phyloP scores from a whole-genome alignment of 92 coral and sea anemone species.

The Siderastrea radians region DNA sequence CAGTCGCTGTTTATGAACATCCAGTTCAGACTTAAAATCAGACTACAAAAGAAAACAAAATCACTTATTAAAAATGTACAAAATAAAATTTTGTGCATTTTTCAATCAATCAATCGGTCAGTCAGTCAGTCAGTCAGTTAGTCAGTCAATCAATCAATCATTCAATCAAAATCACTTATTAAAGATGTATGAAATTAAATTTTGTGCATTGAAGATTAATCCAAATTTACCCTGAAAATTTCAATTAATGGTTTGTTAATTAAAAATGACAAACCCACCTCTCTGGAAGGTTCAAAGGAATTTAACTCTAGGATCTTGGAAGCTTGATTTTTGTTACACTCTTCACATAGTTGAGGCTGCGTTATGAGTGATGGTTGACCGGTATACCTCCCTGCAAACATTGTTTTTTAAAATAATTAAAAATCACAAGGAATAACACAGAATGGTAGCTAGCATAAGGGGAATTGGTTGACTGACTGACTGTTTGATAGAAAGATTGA shows the following conservation, averaged over 20 bases:
- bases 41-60: slow-evolving; percentile 6
- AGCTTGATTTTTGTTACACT: slow-evolving; percentile 51
- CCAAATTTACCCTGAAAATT: background rate
- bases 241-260: background rate
- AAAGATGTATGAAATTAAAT: too few species aligned
- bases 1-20: slow-evolving; percentile 22
- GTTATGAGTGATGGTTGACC: slow-evolving; percentile 57
- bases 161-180: too few species aligned
- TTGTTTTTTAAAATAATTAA: background rate
- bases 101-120: too few species aligned
- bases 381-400: slow-evolving; percentile 34
- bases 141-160: too few species aligned
- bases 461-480: too few species aligned
- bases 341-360: slow-evolving; percentile 59
- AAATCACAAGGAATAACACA: too few species aligned
- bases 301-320: slow-evolving; percentile 53
- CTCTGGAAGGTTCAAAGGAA: slow-evolving; percentile 43
- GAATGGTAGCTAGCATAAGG: too few species aligned
- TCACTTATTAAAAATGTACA: background rate
- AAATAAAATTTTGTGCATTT: background rate
- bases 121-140: too few species aligned
- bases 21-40: slow-evolving; percentile 36
- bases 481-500: too few species aligned
- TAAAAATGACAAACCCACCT: slow-evolving; percentile 8
- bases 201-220: too few species aligned